Conservation (phyloP, 2,797 vertebrate species). For the Eurystomus glaucurus region DNA sequence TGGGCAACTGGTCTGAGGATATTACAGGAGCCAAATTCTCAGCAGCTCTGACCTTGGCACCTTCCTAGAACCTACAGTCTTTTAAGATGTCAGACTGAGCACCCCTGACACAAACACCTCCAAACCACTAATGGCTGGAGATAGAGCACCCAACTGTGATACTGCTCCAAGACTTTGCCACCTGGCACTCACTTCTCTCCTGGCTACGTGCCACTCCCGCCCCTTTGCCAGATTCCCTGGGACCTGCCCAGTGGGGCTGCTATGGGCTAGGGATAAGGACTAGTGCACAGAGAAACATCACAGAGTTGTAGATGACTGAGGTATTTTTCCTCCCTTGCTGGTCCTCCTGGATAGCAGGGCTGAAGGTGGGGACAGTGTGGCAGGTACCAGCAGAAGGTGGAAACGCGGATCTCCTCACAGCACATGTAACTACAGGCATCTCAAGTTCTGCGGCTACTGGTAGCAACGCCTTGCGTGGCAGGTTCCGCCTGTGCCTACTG, state of each 20-base stretch:
- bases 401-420: not conserved
- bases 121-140: not conserved
- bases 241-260: not conserved
- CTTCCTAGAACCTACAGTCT: not conserved
- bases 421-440: not conserved
- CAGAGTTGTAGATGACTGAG: rapidly evolving
- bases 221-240: not conserved
- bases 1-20: not conserved
- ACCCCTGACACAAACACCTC: not conserved
- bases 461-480: rapidly evolving
- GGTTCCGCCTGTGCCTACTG: rapidly evolving
- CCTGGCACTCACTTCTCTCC: not conserved
- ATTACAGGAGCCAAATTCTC: not conserved
- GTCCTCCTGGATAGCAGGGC: not conserved
- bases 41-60: not conserved
- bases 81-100: not conserved
- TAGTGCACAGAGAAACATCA: not conserved
- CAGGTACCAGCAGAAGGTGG: not conserved
- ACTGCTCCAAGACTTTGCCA: not conserved
- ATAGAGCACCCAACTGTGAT: not conserved
- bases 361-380: not conserved
- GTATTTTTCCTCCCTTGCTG: not conserved
- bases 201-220: rapidly evolving
- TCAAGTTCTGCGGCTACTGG: not conserved
- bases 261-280: not conserved